These are phyloP conservation scores for Pipistrellus pipistrellus DNA, from an alignment of 2,797 vertebrate species.

Conservation along the genomic window DNA sequence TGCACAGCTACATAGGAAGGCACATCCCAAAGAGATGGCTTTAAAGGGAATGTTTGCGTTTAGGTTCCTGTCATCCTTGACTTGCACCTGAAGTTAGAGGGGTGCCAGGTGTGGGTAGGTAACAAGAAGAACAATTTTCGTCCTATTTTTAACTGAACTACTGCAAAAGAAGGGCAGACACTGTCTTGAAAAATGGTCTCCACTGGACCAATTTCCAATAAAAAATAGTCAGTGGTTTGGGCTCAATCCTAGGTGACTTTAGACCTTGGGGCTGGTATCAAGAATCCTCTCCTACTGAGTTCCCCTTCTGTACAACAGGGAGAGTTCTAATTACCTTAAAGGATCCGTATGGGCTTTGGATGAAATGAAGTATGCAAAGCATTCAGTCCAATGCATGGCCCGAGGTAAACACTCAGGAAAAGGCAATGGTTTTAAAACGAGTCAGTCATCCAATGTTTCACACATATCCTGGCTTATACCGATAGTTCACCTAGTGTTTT, in stretches of 20 bases:
- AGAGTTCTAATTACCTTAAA: neutral
- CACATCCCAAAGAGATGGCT: neutral
- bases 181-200: neutral
- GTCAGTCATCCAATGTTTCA: neutral
- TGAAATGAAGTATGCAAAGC: constrained; percentile 55
- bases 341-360: neutral
- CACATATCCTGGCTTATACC: neutral
- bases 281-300: neutral
- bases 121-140: neutral
- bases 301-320: neutral
- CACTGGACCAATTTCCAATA: neutral
- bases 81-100: neutral
- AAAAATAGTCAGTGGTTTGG: neutral
- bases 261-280: neutral
- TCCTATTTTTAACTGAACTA: neutral
- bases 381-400: neutral
- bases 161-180: neutral
- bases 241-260: neutral
- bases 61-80: neutral
- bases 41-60: neutral
- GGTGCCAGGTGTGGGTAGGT: neutral
- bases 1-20: neutral
- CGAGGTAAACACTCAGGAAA: neutral
- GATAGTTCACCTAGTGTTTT: neutral
- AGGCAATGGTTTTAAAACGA: neutral